Conservation (phyloP, 2,888 invertebrate genomes). For the Sinotaia quadrata region DNA sequence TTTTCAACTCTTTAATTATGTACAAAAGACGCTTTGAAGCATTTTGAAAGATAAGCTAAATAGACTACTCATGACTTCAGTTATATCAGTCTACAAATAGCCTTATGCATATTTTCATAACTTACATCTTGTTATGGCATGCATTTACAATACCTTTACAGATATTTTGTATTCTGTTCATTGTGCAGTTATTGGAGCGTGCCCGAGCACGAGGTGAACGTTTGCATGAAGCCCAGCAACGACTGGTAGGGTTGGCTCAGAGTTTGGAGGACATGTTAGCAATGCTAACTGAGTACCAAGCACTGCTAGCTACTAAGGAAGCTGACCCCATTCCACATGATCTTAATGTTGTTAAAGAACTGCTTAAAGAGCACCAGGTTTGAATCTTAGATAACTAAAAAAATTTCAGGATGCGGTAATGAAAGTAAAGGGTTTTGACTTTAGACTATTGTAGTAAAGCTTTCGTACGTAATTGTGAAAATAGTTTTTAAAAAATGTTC, state of each 20-base stretch:
- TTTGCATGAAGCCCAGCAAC: constrained; percentile 66
- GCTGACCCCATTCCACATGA: constrained; percentile 69
- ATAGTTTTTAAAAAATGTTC: no score
- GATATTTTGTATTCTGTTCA: not conserved
- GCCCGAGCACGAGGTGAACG: constrained; percentile 51
- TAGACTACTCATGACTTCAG: not conserved
- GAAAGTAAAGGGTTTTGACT: no score
- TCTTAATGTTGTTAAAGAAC: constrained; percentile 67
- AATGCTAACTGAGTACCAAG: constrained; percentile 70
- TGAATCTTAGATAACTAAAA: no score
- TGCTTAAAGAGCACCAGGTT: constrained; percentile 69
- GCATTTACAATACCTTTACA: not conserved
- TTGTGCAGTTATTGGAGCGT: constrained; percentile 31
- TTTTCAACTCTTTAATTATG: no score
- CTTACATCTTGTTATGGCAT: not conserved
- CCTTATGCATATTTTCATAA: not conserved
- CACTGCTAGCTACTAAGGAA: constrained; percentile 69
- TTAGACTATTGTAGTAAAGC: no score
- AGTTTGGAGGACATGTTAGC: constrained; percentile 69
- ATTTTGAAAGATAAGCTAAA: not conserved
- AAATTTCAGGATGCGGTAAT: no score
- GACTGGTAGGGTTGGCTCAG: constrained; percentile 69
- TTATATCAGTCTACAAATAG: not conserved
- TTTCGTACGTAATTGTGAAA: no score
- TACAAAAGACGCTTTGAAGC: no score